Evolutionary conservation across 1,140 invertebrate species (phyloP).

Genomic region (Magallana ariakensis): DNA sequence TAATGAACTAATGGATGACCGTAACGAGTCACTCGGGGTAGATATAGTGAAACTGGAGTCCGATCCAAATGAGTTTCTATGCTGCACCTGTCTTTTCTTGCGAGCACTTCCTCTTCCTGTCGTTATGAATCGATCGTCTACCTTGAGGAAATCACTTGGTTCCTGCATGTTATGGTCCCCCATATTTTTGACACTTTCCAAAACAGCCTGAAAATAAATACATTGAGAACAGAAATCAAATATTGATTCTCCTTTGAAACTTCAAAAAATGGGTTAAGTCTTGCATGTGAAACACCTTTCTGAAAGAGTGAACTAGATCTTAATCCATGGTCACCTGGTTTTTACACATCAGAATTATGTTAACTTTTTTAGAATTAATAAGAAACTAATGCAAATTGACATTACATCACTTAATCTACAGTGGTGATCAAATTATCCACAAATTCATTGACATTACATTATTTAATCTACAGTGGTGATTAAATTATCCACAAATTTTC

Average conservation of each 20-base stretch:
- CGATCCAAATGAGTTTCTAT: slow-evolving; percentile 61
- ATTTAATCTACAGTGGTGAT: no score
- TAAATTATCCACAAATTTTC: no score
- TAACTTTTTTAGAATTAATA: no score
- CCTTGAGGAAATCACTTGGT: slow-evolving; percentile 59
- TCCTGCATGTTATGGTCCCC: slow-evolving; percentile 57
- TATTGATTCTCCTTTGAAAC: neutral
- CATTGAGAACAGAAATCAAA: neutral
- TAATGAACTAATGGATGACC: slow-evolving; percentile 70
- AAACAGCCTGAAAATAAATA: slow-evolving; percentile 62
- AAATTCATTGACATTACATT: no score
- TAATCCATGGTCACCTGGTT: no score
- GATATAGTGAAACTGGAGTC: slow-evolving; percentile 74
- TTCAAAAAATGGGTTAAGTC: no score
- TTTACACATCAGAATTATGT: no score
- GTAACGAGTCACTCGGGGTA: slow-evolving; percentile 69
- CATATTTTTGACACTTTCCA: slow-evolving; percentile 66
- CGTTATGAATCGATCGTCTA: slow-evolving; percentile 76
- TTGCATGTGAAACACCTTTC: no score
- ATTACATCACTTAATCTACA: no score
- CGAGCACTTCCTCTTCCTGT: slow-evolving; percentile 49
- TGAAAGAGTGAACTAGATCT: no score
- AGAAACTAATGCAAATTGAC: no score
- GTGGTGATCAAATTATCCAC: no score
- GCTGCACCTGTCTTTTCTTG: slow-evolving; percentile 53